phyloP scores from a whole-genome alignment of 2,113 vertebrate species.

The Tenebrosternarchus preto region DNA sequence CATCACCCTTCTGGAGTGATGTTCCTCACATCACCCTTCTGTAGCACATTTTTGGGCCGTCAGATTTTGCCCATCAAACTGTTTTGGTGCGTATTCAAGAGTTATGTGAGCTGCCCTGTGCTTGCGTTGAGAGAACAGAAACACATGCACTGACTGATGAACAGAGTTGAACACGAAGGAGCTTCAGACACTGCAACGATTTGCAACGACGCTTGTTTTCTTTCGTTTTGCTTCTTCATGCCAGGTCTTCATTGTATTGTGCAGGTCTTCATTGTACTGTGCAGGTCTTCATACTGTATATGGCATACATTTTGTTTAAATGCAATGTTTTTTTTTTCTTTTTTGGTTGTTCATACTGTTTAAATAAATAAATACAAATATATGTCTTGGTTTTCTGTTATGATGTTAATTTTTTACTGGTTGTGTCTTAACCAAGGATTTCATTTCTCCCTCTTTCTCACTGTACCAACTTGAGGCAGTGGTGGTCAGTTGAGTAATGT shows the following conservation, averaged over 20 bases:
- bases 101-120: slow-evolving; percentile 26
- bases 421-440: neutral
- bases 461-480: slow-evolving; percentile 20
- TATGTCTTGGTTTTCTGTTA: slow-evolving; percentile 5
- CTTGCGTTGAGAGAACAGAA: slow-evolving; percentile 47
- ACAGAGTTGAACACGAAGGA: slow-evolving; percentile 34
- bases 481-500: slow-evolving; percentile 25
- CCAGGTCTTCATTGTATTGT: slow-evolving; percentile 34
- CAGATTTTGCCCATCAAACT: slow-evolving; percentile 32
- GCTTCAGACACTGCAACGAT: slow-evolving; percentile 55
- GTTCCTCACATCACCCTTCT: slow-evolving; percentile 1
- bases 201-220: slow-evolving; percentile 45
- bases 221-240: slow-evolving; percentile 15
- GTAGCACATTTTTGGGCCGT: slow-evolving; percentile 19
- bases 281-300: slow-evolving; percentile 41
- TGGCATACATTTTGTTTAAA: slow-evolving; percentile 54
- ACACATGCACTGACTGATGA: slow-evolving; percentile 52
- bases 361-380: slow-evolving; percentile 55
- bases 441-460: slow-evolving; percentile 3
- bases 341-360: slow-evolving; percentile 51
- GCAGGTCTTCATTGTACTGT: slow-evolving; percentile 37
- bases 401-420: neutral
- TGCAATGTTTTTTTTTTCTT: slow-evolving; percentile 35
- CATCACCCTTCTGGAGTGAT: slow-evolving; percentile 12
- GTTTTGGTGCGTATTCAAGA: slow-evolving; percentile 24